A percentile compares a stretch with the other conserved stretches of the same genome.
Conservation (phyloP, 2,888 invertebrate genomes). For the Sphaerophoria taeniata region DNA sequence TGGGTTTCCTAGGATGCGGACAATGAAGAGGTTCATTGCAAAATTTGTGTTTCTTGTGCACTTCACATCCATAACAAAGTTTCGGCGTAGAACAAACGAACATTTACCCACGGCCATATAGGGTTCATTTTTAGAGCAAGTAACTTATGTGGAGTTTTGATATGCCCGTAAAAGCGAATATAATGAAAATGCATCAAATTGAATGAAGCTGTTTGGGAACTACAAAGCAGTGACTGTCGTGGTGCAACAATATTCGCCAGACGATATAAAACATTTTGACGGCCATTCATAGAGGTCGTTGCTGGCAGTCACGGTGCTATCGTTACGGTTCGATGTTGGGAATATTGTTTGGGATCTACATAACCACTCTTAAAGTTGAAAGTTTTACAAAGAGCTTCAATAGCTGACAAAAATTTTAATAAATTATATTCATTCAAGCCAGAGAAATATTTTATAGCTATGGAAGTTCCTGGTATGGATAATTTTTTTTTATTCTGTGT, state of each 20-base stretch:
- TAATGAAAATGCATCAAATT: neutral
- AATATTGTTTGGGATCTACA: neutral
- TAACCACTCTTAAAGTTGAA: constrained; percentile 24
- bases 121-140: neutral
- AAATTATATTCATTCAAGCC: constrained; percentile 15
- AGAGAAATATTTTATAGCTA: neutral
- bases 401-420: constrained; percentile 8
- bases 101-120: neutral
- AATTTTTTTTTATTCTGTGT: no score
- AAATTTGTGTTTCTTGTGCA: constrained; percentile 17
- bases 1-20: no score
- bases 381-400: constrained; percentile 19
- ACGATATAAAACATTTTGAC: constrained; percentile 11
- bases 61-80: constrained; percentile 19
- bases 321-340: neutral
- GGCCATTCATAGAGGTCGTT: neutral
- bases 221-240: neutral
- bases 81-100: neutral
- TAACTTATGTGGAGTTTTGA: neutral
- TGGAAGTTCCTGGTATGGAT: neutral
- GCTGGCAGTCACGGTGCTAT: neutral
- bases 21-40: no score
- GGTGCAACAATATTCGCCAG: neutral
- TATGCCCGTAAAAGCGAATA: neutral
- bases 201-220: constrained; percentile 9